These are phyloP conservation scores for Campylorhamphus procurvoides DNA, from an alignment of 2,113 vertebrate species.

Conservation along the genomic window DNA sequence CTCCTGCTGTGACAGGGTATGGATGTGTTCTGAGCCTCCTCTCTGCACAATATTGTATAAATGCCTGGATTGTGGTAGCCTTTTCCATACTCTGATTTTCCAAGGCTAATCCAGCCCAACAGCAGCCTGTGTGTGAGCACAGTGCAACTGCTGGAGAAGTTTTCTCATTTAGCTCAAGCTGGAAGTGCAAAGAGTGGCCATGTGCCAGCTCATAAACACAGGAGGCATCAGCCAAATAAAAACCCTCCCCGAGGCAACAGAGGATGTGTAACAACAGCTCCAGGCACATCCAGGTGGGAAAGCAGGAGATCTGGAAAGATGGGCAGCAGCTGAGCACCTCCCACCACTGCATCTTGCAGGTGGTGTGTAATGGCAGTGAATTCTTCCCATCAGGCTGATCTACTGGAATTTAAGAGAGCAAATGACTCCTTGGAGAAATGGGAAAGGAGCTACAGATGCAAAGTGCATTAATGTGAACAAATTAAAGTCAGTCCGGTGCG, in stretches of 20 bases:
- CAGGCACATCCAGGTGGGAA: not conserved
- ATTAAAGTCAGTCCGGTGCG: not conserved
- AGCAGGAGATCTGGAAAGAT: not conserved
- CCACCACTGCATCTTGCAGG: rapidly evolving
- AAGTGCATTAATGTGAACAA: not conserved
- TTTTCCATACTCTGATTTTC: rapidly evolving
- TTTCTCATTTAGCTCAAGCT: not conserved
- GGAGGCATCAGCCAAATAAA: not conserved
- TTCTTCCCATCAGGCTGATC: not conserved
- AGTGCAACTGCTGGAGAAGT: not conserved
- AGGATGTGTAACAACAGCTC: rapidly evolving
- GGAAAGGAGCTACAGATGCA: not conserved
- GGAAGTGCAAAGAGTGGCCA: not conserved
- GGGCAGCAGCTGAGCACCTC: not conserved
- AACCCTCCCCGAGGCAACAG: not conserved
- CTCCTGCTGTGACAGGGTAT: not conserved
- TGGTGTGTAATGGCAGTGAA: rapidly evolving
- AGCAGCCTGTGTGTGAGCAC: not conserved
- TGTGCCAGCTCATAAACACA: not conserved
- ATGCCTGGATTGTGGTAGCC: not conserved
- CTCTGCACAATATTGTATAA: not conserved
- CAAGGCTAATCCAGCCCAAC: not conserved
- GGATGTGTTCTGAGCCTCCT: not conserved
- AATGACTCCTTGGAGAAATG: not conserved
- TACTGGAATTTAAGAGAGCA: not conserved